Base-by-base conservation (phyloP, 2,888 invertebrate species). In the Drosophila anomalata region DNA sequence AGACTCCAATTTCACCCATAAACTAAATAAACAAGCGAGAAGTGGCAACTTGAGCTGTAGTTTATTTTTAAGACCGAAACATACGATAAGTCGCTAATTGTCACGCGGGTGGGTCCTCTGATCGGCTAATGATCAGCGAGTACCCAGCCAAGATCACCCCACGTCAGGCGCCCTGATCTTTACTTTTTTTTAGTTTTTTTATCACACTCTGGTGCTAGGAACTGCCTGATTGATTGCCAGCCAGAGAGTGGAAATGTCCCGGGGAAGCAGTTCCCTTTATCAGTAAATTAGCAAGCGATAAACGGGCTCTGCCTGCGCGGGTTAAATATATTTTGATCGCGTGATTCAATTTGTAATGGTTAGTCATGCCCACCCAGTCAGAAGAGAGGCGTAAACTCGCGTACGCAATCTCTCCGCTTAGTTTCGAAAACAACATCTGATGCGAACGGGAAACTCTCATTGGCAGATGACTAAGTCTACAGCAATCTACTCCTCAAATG, bases 191-290 rank as follows among this genome's bases (percentile, higher is more conserved):
- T 14, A 24, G 3, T 14, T 17, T 11, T 46, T 58, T 62, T 67
- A 82, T 79, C 77, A 57, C 86, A 82, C 41, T 65, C 50, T n/a
- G 57, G 74, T 85, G 82, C 62, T 67, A 78, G 69, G 70, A 81
- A 61, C 1, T 31, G n/a, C n/a, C 42, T 65, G 69, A 76, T 67
- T 65, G 77, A 77, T 79, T 65, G 42, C 60, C 33, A 20, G 14
- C 31, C 31, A 33, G 22, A 20, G 20, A 44, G 58, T 24, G 42
- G n/a, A 56, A 42, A 33, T 29, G 7, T 55, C 33, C 5, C 47
- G 61, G 26, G 51, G 50, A 41, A 51, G 44, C 39, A 5, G 24
- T 36, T 26, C 36, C 44, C 20, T 24, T 24, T 52, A 65, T 52
- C 46, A 31, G 0, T n/a, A 26, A 26, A 36, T 36, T 29, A 50